Percentiles rank a stretch among this genome's conserved stretches.
Evolutionary conservation across 1,140 invertebrate species (phyloP).

Genomic region (Myzus persicae): DNA sequence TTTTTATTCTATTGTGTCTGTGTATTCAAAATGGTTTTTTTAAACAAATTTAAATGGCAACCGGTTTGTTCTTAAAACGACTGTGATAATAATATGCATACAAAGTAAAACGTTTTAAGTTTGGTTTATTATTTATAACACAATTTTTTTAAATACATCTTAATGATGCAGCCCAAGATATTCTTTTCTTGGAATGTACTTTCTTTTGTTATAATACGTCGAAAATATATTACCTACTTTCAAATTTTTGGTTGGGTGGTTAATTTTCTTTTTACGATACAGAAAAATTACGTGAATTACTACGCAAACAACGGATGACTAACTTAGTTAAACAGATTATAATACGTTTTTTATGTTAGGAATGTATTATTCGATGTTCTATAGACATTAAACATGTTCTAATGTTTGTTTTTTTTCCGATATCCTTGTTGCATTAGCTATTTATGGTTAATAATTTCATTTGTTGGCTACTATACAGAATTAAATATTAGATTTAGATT

Average conservation of each 20-base stretch:
- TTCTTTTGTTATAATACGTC: constrained; percentile 22
- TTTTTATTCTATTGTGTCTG: not conserved
- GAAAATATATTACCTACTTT: constrained; percentile 8
- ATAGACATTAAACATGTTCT: not conserved
- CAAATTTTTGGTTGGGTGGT: not conserved
- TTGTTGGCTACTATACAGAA: not conserved
- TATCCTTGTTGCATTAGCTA: too few species aligned
- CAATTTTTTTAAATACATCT: not conserved
- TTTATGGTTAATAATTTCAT: not conserved
- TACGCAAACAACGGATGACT: not conserved
- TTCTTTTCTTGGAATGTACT: constrained; percentile 13
- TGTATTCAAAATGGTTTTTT: not conserved
- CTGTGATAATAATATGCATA: not conserved
- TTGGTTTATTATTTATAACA: not conserved
- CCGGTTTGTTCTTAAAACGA: not conserved
- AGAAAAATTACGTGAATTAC: not conserved
- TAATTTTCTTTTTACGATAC: not conserved
- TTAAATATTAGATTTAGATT: not conserved
- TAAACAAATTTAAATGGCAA: not conserved
- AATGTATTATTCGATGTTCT: not conserved
- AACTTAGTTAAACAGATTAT: not conserved
- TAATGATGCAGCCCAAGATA: not conserved
- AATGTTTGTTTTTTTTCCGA: too few species aligned
- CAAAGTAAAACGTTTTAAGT: not conserved
- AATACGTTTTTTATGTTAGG: not conserved